Base-by-base conservation (phyloP, 2,113 vertebrate genomes). In the Trochalopteron elliotii region DNA sequence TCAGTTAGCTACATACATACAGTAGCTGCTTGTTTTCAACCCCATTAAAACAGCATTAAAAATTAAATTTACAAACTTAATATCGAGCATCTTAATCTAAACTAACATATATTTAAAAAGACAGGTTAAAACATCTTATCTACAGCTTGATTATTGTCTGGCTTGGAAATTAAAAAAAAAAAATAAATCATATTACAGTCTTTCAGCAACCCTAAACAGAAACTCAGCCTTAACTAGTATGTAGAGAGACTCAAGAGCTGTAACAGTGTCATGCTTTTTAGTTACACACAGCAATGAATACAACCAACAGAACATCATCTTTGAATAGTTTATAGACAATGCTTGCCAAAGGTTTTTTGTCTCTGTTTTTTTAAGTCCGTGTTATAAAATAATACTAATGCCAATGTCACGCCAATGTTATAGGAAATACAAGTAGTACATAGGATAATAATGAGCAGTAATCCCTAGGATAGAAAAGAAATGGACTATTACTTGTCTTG, bases 1-100 rank as follows among this genome's bases (percentile, higher is more conserved):
- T 98, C 98, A 99, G 98, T 98, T 99, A 99, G 99, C 98, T 98
- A 99, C 98, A 99, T 98, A 99, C 98, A 99, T 98, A 98, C 97
- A 98, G 98, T 98, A 98, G 98, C 98, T 98, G 96, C 98, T 98
- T 98, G 95, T 98, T 98, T 98, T 98, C 98, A 98, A 98, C 96
- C 97, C 98, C 98, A 98, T 98, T 98, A 98, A 98, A 98, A 98
- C 98, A 98, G 97, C 98, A 99, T 98, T 98, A 98, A 98, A 98
- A 98, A 98, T 98, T 98, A 98, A 98, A 98, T 98, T 98, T 99
- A 98, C 99, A 99, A 98, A 98, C 98, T 98, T 97, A 98, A 98
- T 98, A 98, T 98, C 96, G 95, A 98, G 99, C 98, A 98, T 98
- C 97, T 98, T 97, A 90, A 97, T 98, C 97, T 98, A 98, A 97